These are phyloP conservation scores for Lamprologus lemairii DNA, from an alignment of 2,113 vertebrate genomes.

Conservation along the genomic window DNA sequence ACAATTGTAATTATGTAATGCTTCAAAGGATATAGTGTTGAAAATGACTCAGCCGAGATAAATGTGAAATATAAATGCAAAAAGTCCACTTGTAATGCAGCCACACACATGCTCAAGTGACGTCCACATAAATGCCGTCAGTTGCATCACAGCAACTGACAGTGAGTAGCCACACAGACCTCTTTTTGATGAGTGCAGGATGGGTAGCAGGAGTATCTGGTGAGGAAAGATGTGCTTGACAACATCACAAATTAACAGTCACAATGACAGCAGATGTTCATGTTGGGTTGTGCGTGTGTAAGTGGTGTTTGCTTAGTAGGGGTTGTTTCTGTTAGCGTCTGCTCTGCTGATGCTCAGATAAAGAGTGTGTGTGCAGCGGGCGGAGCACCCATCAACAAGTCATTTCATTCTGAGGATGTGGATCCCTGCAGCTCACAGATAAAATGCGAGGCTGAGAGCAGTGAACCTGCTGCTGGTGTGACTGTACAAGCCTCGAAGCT, in stretches of 20 bases:
- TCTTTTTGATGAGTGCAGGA: background rate
- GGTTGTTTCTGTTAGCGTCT: slow-evolving; percentile 43
- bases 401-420: slow-evolving; percentile 24
- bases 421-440: slow-evolving; percentile 7
- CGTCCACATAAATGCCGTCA: background rate
- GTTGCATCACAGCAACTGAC: background rate
- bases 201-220: slow-evolving; percentile 10
- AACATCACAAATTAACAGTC: slow-evolving; percentile 38
- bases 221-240: slow-evolving; percentile 29
- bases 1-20: background rate
- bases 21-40: background rate
- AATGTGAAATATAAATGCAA: background rate
- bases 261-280: slow-evolving; percentile 10
- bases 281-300: background rate
- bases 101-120: background rate
- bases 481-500: background rate
- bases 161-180: background rate
- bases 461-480: background rate
- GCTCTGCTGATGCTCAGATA: slow-evolving; percentile 54
- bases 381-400: slow-evolving; percentile 42
- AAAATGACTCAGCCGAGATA: background rate
- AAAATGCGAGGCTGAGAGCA: background rate
- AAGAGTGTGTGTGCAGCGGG: slow-evolving; percentile 1
- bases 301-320: background rate
- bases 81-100: background rate